Evolutionary conservation across 2,113 vertebrate species (phyloP), one percentile per base, ranked within the genome.

Genomic region (Cebus imitator): DNA sequence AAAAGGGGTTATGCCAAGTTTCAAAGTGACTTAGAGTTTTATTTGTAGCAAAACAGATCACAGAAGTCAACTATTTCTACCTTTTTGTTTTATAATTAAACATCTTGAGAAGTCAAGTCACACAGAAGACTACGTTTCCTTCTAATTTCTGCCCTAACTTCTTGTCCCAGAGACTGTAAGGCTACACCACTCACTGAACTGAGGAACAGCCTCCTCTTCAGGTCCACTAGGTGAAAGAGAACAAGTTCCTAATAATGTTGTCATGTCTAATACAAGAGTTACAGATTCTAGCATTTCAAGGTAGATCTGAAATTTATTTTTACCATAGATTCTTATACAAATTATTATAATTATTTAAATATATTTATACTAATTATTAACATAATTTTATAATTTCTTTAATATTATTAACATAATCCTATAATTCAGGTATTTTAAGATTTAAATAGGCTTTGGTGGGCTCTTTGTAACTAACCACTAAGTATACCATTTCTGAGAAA

Each of bases 341-440:
- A 45, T 14, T 72, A 16, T 27, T 35, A 55, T 8, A 91, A 61
- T 2, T 84, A 91, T 70, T 80, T 95, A 80, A 83, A 90, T 68
- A 68, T 75, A 72, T 76, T 95, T 68, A 52, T 79, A 80, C 40
- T 52, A 86, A 45, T 52, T 94, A 96, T 25, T 68, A 95, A 70
- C n/a, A 57, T 87, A 92, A 73, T 64, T 87, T 89, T 84, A 43
- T 80, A 85, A 72, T 52, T 64, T 66, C 16, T 72, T 82, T 78
- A 78, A 20, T 48, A 93, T 81, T 87, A 70, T 76, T 76, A 88
- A 70, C 10, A 32, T 55, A 94, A 93, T 73, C n/a, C 27, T 90
- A 3, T 52, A 94, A 89, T 30, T 88, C 43, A 78, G 45, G 50
- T 85, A 61, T 66, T 55, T 40, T 68, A 85, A 55, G 66, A 8